phyloP scores from a whole-genome alignment of 1,140 invertebrate genomes.

The Euwallacea fornicatus region DNA sequence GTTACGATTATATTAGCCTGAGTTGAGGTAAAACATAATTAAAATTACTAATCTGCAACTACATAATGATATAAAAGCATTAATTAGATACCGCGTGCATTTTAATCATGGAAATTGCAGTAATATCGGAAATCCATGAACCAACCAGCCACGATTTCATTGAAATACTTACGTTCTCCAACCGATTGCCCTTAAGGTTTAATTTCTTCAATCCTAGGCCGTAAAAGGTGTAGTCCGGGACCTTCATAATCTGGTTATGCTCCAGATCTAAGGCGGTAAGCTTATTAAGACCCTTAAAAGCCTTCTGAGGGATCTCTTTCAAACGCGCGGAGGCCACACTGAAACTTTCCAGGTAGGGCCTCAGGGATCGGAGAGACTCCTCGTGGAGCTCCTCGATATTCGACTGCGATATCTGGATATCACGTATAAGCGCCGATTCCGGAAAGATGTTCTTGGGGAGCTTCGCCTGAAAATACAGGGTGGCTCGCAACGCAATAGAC shows the following conservation, averaged over 20 bases:
- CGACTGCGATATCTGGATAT: conserved; percentile 82
- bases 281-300: conserved; percentile 71
- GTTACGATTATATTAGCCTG: too few relatives aligned
- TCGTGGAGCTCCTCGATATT: conserved; percentile 74
- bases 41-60: too few relatives aligned
- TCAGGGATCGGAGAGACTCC: conserved; percentile 71
- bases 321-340: conserved; percentile 80
- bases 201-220: conserved; percentile 79
- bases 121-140: too few relatives aligned
- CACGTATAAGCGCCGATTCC: conserved; percentile 68
- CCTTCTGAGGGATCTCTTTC: conserved; percentile 77
- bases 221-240: conserved; percentile 85
- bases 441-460: conserved; percentile 74
- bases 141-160: too few relatives aligned
- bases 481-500: too few relatives aligned
- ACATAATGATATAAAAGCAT: too few relatives aligned
- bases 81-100: too few relatives aligned
- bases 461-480: conserved; percentile 54
- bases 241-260: conserved; percentile 78
- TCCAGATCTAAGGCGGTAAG: conserved; percentile 81
- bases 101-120: too few relatives aligned
- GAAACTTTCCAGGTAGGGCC: conserved; percentile 75
- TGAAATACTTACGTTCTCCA: conserved; percentile 58
- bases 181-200: conserved; percentile 80
- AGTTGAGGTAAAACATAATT: too few relatives aligned